These are phyloP conservation scores for Coregonus ussuriensis DNA, from an alignment of 2,797 vertebrate genomes.

Conservation along the genomic window DNA sequence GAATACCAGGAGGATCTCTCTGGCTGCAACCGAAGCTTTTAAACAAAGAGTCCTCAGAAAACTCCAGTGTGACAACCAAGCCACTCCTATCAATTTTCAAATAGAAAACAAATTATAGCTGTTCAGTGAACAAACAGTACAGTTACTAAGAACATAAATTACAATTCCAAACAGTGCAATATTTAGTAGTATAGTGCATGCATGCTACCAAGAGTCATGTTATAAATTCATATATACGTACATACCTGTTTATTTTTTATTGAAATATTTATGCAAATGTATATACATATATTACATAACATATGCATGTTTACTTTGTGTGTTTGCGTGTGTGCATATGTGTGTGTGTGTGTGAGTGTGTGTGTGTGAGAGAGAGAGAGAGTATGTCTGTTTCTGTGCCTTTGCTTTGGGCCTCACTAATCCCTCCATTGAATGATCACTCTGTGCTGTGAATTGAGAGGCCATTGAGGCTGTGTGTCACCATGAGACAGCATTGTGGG, in stretches of 20 bases:
- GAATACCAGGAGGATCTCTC: slow-evolving; percentile 69
- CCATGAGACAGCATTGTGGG: slow-evolving; percentile 30
- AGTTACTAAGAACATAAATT: slow-evolving; percentile 22
- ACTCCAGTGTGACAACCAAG: slow-evolving; percentile 65
- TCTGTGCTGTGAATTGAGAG: slow-evolving; percentile 26
- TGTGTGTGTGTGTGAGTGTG: too few relatives aligned
- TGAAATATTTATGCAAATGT: background rate
- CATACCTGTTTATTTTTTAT: background rate
- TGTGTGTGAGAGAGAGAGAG: background rate
- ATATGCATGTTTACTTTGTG: slow-evolving; percentile 21
- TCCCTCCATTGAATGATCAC: background rate
- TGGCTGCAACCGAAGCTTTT: slow-evolving; percentile 64
- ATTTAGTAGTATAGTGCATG: background rate
- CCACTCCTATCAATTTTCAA: slow-evolving; percentile 72
- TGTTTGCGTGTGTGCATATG: background rate
- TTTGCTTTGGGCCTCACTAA: slow-evolving; percentile 18
- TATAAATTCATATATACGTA: background rate
- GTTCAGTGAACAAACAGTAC: slow-evolving; percentile 48
- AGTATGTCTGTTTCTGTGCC: background rate
- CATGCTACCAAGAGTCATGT: too few relatives aligned
- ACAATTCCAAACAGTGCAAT: background rate
- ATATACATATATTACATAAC: background rate
- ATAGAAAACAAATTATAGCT: slow-evolving; percentile 63
- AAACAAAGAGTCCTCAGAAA: slow-evolving; percentile 73
- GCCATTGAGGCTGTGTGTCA: slow-evolving; percentile 2